These are phyloP conservation scores for Limenitis arthemis DNA, from an alignment of 2,888 invertebrate genomes.

Conservation along the genomic window DNA sequence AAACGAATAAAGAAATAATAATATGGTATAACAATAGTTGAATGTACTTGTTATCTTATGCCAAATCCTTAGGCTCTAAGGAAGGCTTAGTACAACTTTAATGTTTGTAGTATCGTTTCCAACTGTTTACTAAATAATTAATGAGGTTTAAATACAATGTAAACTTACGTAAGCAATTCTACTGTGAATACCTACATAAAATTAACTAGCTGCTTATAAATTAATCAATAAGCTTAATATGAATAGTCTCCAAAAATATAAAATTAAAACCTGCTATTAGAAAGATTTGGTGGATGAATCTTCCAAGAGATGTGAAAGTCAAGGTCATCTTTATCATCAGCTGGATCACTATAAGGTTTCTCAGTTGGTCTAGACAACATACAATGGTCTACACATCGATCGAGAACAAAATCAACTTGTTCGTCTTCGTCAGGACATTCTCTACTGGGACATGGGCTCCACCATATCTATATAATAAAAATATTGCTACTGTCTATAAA, in stretches of 20 bases:
- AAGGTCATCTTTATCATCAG: conserved; percentile 68
- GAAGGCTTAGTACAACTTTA: conserved; percentile 33
- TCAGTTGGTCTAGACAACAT: conserved; percentile 62
- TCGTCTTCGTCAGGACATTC: conserved; percentile 84
- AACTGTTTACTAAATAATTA: conserved; percentile 34
- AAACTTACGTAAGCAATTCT: conserved; percentile 14
- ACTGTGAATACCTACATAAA: conserved; percentile 10
- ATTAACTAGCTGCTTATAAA: background rate
- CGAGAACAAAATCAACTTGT: conserved; percentile 79
- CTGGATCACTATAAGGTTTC: conserved; percentile 50
- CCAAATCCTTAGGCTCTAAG: conserved; percentile 24
- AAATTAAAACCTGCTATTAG: conserved; percentile 44
- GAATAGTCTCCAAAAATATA: background rate
- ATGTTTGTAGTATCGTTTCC: conserved; percentile 31
- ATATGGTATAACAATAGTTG: background rate
- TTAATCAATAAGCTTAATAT: background rate
- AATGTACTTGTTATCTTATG: conserved; percentile 12
- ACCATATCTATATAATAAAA: conserved; percentile 75
- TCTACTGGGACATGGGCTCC: conserved; percentile 86
- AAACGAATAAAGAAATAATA: background rate
- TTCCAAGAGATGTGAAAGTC: conserved; percentile 70
- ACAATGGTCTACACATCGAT: conserved; percentile 82
- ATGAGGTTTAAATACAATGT: conserved; percentile 9
- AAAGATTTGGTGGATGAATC: conserved; percentile 52
- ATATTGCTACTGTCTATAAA: background rate